These are phyloP conservation scores for Cardiocondyla obscurior DNA, from an alignment of 1,140 invertebrate species.

Conservation along the genomic window DNA sequence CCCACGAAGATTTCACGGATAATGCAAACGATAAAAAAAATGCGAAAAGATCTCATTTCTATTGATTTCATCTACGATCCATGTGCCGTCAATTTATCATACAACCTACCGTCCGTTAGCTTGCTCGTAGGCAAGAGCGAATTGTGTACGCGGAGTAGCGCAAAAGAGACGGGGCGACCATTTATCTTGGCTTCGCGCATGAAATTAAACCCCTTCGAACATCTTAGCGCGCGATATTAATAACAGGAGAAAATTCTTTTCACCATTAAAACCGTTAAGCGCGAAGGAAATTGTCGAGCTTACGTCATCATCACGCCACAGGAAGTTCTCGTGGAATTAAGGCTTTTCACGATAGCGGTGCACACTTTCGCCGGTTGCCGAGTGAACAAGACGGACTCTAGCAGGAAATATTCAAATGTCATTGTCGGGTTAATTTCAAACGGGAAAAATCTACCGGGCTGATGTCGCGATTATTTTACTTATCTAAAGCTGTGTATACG, in stretches of 20 bases:
- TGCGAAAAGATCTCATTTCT: slow-evolving; percentile 13
- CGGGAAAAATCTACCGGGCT: background rate
- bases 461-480: background rate
- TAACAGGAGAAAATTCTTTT: slow-evolving; percentile 79
- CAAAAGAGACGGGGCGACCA: slow-evolving; percentile 54
- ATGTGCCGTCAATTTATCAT: slow-evolving; percentile 36
- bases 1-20: background rate
- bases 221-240: slow-evolving; percentile 76
- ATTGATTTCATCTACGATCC: slow-evolving; percentile 29
- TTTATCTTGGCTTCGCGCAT: slow-evolving; percentile 60
- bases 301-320: slow-evolving; percentile 67
- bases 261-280: slow-evolving; percentile 73
- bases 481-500: background rate
- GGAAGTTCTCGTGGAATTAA: slow-evolving; percentile 63
- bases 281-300: slow-evolving; percentile 67
- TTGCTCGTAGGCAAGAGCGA: background rate
- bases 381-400: slow-evolving; percentile 25
- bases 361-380: slow-evolving; percentile 56
- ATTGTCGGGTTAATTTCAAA: background rate
- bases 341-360: slow-evolving; percentile 50
- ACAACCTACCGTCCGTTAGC: background rate
- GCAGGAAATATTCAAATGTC: slow-evolving; percentile 31
- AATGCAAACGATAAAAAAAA: background rate
- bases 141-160: background rate
- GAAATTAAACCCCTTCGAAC: slow-evolving; percentile 69